Base-by-base conservation (phyloP, 2,113 vertebrate species). In the Ammodytes marinus region DNA sequence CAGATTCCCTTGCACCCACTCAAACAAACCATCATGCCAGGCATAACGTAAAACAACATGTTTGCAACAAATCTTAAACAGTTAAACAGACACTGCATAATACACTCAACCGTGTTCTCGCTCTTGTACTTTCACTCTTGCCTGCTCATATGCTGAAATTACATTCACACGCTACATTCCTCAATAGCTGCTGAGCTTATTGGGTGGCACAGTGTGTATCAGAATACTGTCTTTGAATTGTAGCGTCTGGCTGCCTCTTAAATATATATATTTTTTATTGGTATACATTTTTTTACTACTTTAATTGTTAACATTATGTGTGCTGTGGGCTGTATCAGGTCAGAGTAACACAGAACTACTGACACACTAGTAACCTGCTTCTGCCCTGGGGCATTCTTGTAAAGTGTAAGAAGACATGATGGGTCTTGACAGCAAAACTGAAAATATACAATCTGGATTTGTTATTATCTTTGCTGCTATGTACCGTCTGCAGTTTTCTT, bases 101-200 rank as follows among this genome's bases (percentile, higher is more conserved):
- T 35, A 14, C 47, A 6, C 15, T 2, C 2, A 0, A 27, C 66
- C 43, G 19, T 4, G 4, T 7, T 67, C 46, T n/a, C 40, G 74
- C 40, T 14, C 14, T 65, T 14, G 3, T 10, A 13, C 60, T 72
- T 73, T 82, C 79, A 4, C 43, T 49, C 42, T 5, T 76, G 49
- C 64, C 17, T 70, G 60, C 54, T 55, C 66, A 40, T 8, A 27
- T 43, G 52, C 77, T 84, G 61, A 72, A 49, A 53, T 79, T 27
- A 77, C 74, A 84, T 71, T 71, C 57, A 42, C 69, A 73, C 0
- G 83, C 52, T 55, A 91, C 72, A 92, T 91, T 91, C 83, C 37
- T 65, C 90, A 82, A 4, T 54, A 3, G 74, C 65, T 65, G 61
- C 71, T 43, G 74, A 89, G 76, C 53, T 81, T 58, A 46, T 40